Percentiles rank a stretch among this genome's conserved stretches.
Evolutionary conservation across 2,797 vertebrate genomes (phyloP).

Genomic region (Picus viridis): DNA sequence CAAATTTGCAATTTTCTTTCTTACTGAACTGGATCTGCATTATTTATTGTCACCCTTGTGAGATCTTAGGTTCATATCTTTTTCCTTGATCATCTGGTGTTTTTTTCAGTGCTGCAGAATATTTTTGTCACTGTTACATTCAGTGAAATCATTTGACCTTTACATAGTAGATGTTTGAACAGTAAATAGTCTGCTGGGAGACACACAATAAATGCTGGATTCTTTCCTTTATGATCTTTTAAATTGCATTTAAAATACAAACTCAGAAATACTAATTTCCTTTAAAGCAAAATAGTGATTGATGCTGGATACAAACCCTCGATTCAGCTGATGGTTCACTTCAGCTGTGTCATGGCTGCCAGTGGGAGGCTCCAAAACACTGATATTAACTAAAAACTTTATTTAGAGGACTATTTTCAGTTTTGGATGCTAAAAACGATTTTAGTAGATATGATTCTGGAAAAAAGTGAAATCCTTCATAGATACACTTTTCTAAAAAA

Average conservation of each 20-base stretch:
- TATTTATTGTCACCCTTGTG: conserved; percentile 45
- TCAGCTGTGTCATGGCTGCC: conserved; percentile 68
- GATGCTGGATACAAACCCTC: conserved; percentile 34
- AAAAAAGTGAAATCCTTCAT: background rate
- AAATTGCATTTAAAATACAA: conserved; percentile 44
- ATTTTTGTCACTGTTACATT: conserved; percentile 40
- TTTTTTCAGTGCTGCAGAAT: conserved; percentile 31
- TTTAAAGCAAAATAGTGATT: conserved; percentile 27
- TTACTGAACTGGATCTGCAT: conserved; percentile 50
- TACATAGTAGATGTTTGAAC: conserved; percentile 53
- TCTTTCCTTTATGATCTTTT: conserved; percentile 51
- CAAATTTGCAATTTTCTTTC: conserved; percentile 45
- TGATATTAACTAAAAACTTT: conserved; percentile 64
- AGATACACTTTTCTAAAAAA: background rate
- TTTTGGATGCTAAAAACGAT: background rate
- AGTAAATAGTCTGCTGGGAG: conserved; percentile 64
- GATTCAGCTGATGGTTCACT: conserved; percentile 34
- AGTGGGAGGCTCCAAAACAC: conserved; percentile 75
- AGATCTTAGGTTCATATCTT: background rate
- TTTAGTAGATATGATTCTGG: background rate
- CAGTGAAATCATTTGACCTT: conserved; percentile 64
- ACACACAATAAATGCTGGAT: conserved; percentile 32
- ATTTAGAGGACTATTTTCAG: conserved; percentile 22
- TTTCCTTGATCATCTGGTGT: conserved; percentile 10
- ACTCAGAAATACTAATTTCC: conserved; percentile 45